Evolutionary conservation across 2,797 vertebrate genomes (phyloP).

Genomic region (Pipistrellus nathusii): DNA sequence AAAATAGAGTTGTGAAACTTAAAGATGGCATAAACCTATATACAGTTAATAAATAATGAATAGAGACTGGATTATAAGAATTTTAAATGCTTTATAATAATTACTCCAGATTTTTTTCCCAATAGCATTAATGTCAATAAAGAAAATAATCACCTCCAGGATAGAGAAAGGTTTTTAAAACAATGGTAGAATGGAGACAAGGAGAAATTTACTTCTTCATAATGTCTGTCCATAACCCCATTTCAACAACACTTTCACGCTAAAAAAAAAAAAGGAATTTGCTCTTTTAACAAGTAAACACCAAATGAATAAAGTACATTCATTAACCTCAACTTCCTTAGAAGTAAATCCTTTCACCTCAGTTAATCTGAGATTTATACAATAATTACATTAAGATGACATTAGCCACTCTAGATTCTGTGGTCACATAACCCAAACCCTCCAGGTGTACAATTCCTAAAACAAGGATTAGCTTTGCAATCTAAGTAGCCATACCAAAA

Average conservation of each 20-base stretch:
- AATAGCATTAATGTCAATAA: neutral
- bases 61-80: neutral
- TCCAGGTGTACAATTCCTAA: neutral
- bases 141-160: conserved; percentile 1
- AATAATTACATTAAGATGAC: neutral
- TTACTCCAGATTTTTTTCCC: neutral
- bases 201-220: neutral
- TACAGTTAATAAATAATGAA: neutral
- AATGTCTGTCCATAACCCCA: neutral
- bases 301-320: neutral
- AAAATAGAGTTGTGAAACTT: neutral
- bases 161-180: neutral
- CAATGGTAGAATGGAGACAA: neutral
- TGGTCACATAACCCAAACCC: neutral
- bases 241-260: neutral
- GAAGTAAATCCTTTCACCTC: neutral
- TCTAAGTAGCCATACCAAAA: neutral
- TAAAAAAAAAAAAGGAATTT: neutral
- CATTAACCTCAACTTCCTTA: neutral
- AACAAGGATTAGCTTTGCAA: neutral
- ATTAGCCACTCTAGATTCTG: neutral
- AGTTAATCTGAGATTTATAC: conserved; percentile 4
- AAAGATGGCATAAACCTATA: neutral
- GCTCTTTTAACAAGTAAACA: neutral
- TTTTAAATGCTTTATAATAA: conserved; percentile 33